phyloP scores from a whole-genome alignment of 2,888 invertebrate species.

The Limnephilus lunatus region DNA sequence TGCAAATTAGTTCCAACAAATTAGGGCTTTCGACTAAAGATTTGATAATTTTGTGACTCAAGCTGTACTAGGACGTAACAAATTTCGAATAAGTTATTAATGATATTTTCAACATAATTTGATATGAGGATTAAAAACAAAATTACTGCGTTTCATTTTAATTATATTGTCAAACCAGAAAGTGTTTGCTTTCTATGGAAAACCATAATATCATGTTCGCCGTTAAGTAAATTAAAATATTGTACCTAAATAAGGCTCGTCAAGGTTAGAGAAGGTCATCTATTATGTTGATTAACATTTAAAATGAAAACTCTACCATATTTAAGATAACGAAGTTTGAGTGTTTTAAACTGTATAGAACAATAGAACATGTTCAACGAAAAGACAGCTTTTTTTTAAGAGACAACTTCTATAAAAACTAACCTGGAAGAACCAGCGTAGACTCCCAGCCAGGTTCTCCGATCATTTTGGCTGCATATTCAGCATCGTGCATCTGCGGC shows the following conservation, averaged over 20 bases:
- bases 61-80: background rate
- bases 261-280: background rate
- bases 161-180: background rate
- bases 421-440: slow-evolving; percentile 80
- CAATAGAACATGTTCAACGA: background rate
- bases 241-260: background rate
- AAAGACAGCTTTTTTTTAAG: background rate
- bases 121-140: background rate
- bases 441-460: slow-evolving; percentile 2
- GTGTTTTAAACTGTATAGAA: too few species aligned
- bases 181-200: background rate
- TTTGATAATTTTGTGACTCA: too few species aligned
- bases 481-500: slow-evolving; percentile 90
- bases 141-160: background rate
- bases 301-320: too few species aligned
- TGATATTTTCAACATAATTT: background rate
- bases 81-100: background rate
- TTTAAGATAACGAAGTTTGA: too few species aligned
- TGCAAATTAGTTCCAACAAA: too few species aligned
- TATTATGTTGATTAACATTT: too few species aligned
- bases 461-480: slow-evolving; percentile 75
- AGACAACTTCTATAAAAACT: slow-evolving; percentile 54
- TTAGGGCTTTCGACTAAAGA: too few species aligned
- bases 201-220: background rate
- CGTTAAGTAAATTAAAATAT: background rate